Conservation (phyloP, 1,140 invertebrate species). For the Drosophila leontia region DNA sequence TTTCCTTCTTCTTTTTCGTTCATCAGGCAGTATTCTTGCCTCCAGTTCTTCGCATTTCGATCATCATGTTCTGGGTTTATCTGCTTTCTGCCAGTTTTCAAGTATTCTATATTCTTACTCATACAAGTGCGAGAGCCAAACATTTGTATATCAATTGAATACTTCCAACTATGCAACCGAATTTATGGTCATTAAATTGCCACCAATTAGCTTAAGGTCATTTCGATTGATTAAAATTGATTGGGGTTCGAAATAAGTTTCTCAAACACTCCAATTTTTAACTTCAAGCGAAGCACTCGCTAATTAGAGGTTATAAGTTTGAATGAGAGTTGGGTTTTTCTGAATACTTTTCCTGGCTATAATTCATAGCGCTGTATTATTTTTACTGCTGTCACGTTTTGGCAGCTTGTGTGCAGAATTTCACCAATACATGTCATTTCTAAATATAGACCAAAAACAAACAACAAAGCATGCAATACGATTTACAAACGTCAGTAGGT, state of each 20-base stretch:
- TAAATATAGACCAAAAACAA: conserved; percentile 68
- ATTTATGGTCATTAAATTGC: conserved; percentile 30
- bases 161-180: conserved; percentile 1
- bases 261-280: neutral
- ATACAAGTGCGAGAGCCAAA: neutral
- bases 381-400: conserved; percentile 70
- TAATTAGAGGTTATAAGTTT: conserved; percentile 17
- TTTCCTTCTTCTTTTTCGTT: conserved; percentile 4
- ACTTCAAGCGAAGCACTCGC: neutral
- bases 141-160: conserved; percentile 20
- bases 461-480: conserved; percentile 70
- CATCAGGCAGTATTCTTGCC: neutral
- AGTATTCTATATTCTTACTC: conserved; percentile 18
- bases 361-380: conserved; percentile 14
- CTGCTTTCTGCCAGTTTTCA: conserved; percentile 43
- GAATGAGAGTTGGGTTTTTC: conserved; percentile 12
- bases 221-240: conserved; percentile 19
- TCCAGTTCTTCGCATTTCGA: conserved; percentile 18
- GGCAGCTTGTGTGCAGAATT: conserved; percentile 71
- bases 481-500: conserved; percentile 69
- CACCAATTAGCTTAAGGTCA: conserved; percentile 32
- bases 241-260: neutral
- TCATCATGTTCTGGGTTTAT: conserved; percentile 32
- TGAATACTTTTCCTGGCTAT: conserved; percentile 12
- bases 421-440: conserved; percentile 68